Base-by-base conservation (phyloP, 2,888 invertebrate genomes). In the Baronia brevicornis region DNA sequence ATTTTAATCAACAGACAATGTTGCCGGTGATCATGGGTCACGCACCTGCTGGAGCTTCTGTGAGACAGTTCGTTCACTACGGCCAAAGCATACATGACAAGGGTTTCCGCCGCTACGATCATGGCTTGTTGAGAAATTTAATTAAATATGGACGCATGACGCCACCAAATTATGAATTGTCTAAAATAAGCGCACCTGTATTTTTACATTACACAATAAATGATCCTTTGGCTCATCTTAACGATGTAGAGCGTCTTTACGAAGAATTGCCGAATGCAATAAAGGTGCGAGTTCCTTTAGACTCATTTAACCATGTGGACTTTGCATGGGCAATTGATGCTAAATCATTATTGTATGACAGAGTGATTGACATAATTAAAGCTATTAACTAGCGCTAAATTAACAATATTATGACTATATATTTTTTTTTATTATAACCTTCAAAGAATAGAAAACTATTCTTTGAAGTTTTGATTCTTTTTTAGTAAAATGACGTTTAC, bases 311-410 rank as follows among this genome's bases (percentile, higher is more conserved):
- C 54, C 92, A 92, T 57, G 54, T 91, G 38, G 92, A 92, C 54
- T 92, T 90, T 54, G 67, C 90, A 43, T 90, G 89, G 87, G 91
- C 87, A n/a, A 86, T 86, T 7, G 82, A 90, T 54, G 87, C 87
- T 0, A 84, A 77, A 30, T 69, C 73, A 3, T 56, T 90, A 31
- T 54, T 91, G 1, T 91, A 89, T 51, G 67, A 88, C 32, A 77
- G 84, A 41, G 63, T 89, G 18, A 60, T 89, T n/a, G 72, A 75
- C 34, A 65, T 88, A 12, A 86, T 90, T 71, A 20, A 13, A 2
- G 19, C 28, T n/a, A n/a, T n/a, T n/a, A n/a, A n/a, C n/a, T n/a
- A n/a, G n/a, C n/a, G n/a, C n/a, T n/a, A n/a, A n/a, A n/a, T n/a
- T n/a, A n/a, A n/a, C n/a, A n/a, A n/a, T n/a, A n/a, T n/a, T n/a